A percentile compares a stretch with the other conserved stretches of the same genome.
phyloP scores from a whole-genome alignment of 35 echinoderm and acorn worm genomes.

The Acanthaster planci region DNA sequence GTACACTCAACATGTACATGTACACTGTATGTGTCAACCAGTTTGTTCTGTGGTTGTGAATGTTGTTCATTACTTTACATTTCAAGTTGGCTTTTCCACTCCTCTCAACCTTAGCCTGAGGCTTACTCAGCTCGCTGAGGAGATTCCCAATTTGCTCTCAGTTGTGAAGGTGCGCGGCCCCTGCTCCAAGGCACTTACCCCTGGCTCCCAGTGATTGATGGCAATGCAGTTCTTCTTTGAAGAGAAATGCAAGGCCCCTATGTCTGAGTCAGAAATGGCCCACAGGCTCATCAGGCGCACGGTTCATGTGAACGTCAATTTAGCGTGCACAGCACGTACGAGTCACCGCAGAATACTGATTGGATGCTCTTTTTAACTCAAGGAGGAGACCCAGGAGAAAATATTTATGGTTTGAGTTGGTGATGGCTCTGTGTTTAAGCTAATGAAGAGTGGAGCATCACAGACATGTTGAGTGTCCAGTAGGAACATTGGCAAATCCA shows the following conservation, averaged over 20 bases:
- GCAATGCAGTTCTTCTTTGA: background rate
- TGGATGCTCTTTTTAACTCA: background rate
- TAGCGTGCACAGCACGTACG: background rate
- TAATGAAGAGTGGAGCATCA: too few species aligned
- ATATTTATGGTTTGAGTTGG: background rate
- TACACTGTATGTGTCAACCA: too few species aligned
- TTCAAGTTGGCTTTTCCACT: background rate
- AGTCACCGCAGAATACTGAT: slow-evolving; percentile 1
- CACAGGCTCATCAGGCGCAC: slow-evolving; percentile 1
- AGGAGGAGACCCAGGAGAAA: background rate
- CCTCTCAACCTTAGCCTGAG: background rate
- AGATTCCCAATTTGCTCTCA: slow-evolving; percentile 4
- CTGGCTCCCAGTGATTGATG: slow-evolving; percentile 10
- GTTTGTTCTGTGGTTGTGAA: too few species aligned
- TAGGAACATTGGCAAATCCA: too few species aligned
- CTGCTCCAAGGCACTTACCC: background rate
- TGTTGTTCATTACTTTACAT: background rate
- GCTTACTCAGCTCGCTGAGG: background rate
- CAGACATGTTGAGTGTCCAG: too few species aligned
- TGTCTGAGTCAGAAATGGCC: slow-evolving; percentile 23
- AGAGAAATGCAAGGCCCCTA: background rate
- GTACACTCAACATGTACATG: too few species aligned
- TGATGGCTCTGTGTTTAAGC: too few species aligned
- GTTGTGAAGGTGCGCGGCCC: background rate
- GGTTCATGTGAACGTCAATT: slow-evolving; percentile 11